A percentile compares a stretch with the other conserved stretches of the same genome.
These are phyloP conservation scores for Amphipyra berbera DNA, from an alignment of 2,888 invertebrate genomes.

Conservation along the genomic window DNA sequence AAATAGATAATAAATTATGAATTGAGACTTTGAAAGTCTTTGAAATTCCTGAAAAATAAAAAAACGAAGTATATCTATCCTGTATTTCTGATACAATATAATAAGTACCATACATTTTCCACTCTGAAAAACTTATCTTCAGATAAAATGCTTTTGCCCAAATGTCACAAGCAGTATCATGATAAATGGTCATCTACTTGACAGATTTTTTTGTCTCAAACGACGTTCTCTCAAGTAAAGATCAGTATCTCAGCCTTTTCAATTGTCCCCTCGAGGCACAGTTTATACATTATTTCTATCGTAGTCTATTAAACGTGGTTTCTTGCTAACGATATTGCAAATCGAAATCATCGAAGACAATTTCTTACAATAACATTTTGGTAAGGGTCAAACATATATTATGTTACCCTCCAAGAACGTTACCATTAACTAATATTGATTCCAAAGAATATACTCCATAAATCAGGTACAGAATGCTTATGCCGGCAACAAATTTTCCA, in stretches of 20 bases:
- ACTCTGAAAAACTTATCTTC: slow-evolving; percentile 21
- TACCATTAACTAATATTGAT: slow-evolving; percentile 43
- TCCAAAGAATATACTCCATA: slow-evolving; percentile 47
- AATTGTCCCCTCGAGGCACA: slow-evolving; percentile 36
- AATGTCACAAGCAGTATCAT: slow-evolving; percentile 60
- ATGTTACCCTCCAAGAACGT: slow-evolving; percentile 6
- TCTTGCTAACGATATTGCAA: slow-evolving; percentile 23
- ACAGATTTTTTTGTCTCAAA: slow-evolving; percentile 54
- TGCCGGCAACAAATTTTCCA: slow-evolving; percentile 62
- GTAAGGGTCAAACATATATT: slow-evolving; percentile 15
- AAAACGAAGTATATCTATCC: too few relatives aligned
- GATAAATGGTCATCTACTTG: slow-evolving; percentile 63
- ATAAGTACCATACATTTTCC: slow-evolving; percentile 11
- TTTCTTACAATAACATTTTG: slow-evolving; percentile 13
- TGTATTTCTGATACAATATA: slow-evolving; percentile 12
- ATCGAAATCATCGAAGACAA: slow-evolving; percentile 21
- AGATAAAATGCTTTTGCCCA: slow-evolving; percentile 44
- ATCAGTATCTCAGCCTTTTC: slow-evolving; percentile 48
- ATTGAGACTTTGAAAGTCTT: background rate
- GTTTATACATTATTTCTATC: slow-evolving; percentile 30
- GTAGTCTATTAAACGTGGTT: slow-evolving; percentile 5
- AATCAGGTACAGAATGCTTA: slow-evolving; percentile 55
- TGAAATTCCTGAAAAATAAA: too few relatives aligned
- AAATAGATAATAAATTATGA: background rate
- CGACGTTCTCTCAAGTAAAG: slow-evolving; percentile 40